Evolutionary conservation across 2,888 invertebrate genomes (phyloP).

Genomic region (Neoitamus cyanurus): DNA sequence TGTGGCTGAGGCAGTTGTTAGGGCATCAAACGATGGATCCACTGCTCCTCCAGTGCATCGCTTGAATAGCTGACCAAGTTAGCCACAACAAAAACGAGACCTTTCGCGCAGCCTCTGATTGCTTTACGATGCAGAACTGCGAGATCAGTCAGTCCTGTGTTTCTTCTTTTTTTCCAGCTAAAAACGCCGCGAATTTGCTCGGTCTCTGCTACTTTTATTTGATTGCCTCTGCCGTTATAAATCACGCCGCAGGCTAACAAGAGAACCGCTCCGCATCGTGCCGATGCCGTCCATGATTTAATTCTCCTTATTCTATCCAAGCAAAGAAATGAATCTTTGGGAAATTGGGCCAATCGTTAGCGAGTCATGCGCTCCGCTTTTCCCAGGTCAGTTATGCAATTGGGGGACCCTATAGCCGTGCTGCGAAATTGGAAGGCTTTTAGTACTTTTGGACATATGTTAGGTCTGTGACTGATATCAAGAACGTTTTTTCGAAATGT

Average conservation of each 20-base stretch:
- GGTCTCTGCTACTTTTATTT: background rate
- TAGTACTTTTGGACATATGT: background rate
- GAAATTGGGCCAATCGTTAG: constrained; percentile 16
- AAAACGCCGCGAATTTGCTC: background rate
- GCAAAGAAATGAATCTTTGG: constrained; percentile 14
- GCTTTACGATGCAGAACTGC: constrained; percentile 8
- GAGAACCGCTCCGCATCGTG: constrained; percentile 1
- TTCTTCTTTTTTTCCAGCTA: background rate
- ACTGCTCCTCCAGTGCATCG: constrained; percentile 8
- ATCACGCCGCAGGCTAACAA: constrained; percentile 4
- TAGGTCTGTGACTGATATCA: too few relatives aligned
- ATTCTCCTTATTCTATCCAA: constrained; percentile 1
- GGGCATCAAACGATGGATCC: background rate
- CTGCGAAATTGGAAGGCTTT: background rate
- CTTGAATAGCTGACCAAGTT: background rate
- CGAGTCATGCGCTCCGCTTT: constrained; percentile 2
- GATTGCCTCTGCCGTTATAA: background rate
- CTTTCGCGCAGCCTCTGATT: constrained; percentile 1
- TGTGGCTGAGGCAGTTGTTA: background rate
- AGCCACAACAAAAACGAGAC: background rate
- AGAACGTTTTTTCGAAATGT: too few relatives aligned
- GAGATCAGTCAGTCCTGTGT: background rate
- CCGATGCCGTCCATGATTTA: constrained; percentile 16
- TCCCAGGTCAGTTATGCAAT: background rate
- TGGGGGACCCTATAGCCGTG: background rate